Evolutionary conservation across 2,113 vertebrate genomes (phyloP).

Genomic region (Trachemys scripta): DNA sequence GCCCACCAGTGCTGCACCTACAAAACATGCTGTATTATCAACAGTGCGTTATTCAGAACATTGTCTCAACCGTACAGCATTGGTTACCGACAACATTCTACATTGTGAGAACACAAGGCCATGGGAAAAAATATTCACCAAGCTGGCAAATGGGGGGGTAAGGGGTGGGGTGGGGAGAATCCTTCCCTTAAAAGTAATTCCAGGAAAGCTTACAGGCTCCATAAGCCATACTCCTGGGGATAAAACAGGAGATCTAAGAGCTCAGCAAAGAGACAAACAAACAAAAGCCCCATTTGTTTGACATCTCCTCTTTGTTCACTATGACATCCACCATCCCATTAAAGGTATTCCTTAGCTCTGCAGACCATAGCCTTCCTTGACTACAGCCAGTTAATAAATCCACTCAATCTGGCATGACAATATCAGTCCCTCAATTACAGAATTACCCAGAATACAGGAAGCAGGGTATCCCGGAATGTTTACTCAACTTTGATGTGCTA

Average conservation of each 20-base stretch:
- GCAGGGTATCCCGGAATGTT: slow-evolving; percentile 54
- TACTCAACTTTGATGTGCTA: slow-evolving; percentile 63
- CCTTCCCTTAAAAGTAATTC: background rate
- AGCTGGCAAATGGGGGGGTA: background rate
- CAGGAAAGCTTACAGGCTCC: background rate
- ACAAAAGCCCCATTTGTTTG: slow-evolving; percentile 16
- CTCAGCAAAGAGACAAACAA: slow-evolving; percentile 42
- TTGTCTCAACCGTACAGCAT: background rate
- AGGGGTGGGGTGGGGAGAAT: background rate
- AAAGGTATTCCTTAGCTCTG: slow-evolving; percentile 56
- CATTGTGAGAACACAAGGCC: background rate
- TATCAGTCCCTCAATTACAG: slow-evolving; percentile 27
- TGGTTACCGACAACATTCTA: background rate
- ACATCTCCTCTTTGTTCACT: slow-evolving; percentile 61
- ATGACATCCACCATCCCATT: background rate
- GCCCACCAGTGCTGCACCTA: background rate
- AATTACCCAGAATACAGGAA: slow-evolving; percentile 58
- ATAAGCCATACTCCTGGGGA: background rate
- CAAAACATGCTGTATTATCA: background rate
- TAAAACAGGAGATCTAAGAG: slow-evolving; percentile 27
- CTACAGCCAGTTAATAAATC: slow-evolving; percentile 54
- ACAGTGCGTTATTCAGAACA: background rate
- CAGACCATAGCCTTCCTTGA: slow-evolving; percentile 26
- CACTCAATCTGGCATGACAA: background rate
- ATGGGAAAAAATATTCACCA: background rate